Conservation (phyloP, 2,113 vertebrate genomes). For the Ammospiza nelsoni region DNA sequence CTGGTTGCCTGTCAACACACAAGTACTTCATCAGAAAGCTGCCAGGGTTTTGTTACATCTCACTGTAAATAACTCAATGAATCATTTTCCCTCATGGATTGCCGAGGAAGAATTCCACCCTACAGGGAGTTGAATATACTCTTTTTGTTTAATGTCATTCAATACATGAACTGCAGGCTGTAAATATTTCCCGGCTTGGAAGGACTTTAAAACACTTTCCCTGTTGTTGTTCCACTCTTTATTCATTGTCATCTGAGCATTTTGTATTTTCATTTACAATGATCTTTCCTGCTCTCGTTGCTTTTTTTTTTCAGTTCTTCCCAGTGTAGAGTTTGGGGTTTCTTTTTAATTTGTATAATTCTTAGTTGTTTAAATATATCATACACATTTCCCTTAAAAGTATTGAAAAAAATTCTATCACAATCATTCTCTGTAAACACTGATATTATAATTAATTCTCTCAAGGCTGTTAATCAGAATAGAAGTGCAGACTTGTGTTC, state of each 20-base stretch:
- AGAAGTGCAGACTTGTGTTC: not conserved
- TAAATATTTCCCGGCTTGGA: not conserved
- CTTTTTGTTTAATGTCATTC: not conserved
- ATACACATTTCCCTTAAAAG: not conserved
- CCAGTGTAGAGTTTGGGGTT: rapidly evolving
- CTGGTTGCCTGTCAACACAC: not conserved
- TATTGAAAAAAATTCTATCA: not conserved
- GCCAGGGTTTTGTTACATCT: not conserved
- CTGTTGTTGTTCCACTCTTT: not conserved
- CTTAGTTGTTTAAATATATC: not conserved
- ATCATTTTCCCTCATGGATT: not conserved
- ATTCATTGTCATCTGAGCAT: not conserved
- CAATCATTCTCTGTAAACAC: not conserved
- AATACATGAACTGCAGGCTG: not conserved
- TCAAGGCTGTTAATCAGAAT: not conserved
- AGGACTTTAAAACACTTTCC: not conserved
- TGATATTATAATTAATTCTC: not conserved
- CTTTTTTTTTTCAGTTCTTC: not conserved
- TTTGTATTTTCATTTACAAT: not conserved
- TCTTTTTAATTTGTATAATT: not conserved
- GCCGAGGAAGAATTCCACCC: not conserved
- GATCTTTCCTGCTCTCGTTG: not conserved
- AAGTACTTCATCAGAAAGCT: not conserved
- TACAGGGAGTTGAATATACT: not conserved
- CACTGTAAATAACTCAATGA: not conserved